Base-by-base conservation (phyloP, 2,113 vertebrate genomes). In the Acrocephalus kingi region DNA sequence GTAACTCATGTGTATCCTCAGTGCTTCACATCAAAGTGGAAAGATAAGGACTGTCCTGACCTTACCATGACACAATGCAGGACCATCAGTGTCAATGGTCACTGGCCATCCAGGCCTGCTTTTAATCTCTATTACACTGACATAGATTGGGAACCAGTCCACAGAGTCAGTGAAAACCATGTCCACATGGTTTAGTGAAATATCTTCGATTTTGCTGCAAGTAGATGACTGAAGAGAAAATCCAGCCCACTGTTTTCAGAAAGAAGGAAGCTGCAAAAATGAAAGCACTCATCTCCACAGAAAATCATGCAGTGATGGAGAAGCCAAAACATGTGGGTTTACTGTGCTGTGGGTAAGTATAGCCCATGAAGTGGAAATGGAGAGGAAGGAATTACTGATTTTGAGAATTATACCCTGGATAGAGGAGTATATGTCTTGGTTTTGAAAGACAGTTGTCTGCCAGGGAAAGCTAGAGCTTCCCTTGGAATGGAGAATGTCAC, bases 21-120 rank as follows among this genome's bases (percentile, higher is more conserved):
- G 55, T 48, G 14, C 43, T 74, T 67, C 61, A 88, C 79, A 94
- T 94, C 85, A 94, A 94, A 97, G 92, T 59, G 77, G 63, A 90
- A 84, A 86, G 79, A 90, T 88, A 88, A 95, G 43, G n/a, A 64
- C 37, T 71, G 30, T 80, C 35, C 73, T 92, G 90, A 93, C 83
- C 83, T 51, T 92, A 39, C 25, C 30, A 13, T 62, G 86, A 96
- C 55, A 51, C 68, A 66, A 2, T 0, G 9, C 67, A 92, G 79
- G 30, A 77, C 13, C 55, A 46, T 23, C 46, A 68, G 41, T 73
- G 71, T 52, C 62, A 91, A 25, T 4, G 24, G 46, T 66, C 71
- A 55, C 64, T 39, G 58, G 31, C 30, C 62, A 73, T 41, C 45
- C 62, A 82, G 48, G 35, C 9, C 85, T 93, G 87, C 31, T 91